Conservation (phyloP, 2,113 vertebrate species). For the Halcyon senegalensis region DNA sequence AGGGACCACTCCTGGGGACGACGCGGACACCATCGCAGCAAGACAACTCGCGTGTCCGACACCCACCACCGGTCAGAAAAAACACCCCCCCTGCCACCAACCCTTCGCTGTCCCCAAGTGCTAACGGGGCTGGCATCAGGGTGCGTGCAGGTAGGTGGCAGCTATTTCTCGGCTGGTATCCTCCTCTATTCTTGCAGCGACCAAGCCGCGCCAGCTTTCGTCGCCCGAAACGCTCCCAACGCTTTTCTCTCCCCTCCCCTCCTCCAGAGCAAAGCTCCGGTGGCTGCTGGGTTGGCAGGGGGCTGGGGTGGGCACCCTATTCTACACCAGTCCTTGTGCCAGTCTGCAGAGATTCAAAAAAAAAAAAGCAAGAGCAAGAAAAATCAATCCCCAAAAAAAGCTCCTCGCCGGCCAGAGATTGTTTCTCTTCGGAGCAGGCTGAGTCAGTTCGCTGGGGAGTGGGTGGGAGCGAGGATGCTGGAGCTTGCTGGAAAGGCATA, state of each 20-base stretch:
- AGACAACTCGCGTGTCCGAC: rapidly evolving
- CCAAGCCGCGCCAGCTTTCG: neutral
- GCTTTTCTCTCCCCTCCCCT: neutral
- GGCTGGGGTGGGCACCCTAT: neutral
- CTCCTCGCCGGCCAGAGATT: neutral
- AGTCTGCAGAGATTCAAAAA: neutral
- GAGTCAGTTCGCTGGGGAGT: conserved; percentile 20
- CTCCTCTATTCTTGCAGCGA: conserved; percentile 5
- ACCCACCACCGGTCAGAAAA: neutral
- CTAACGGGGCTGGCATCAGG: neutral
- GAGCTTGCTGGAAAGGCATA: conserved; percentile 52
- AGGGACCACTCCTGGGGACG: neutral
- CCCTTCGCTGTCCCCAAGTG: neutral
- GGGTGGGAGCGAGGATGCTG: conserved; percentile 43
- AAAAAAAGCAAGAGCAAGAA: no score
- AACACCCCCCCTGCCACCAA: neutral
- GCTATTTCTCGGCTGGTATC: neutral
- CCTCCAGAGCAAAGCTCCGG: neutral
- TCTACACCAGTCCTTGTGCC: neutral
- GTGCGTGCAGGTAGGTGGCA: conserved; percentile 3
- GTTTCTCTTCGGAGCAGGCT: neutral
- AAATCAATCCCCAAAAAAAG: no score
- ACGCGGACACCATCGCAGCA: neutral
- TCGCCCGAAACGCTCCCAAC: rapidly evolving
- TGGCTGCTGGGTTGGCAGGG: rapidly evolving